Evolutionary conservation across 2,888 invertebrate species (phyloP).

Genomic region (Athalia cordata): DNA sequence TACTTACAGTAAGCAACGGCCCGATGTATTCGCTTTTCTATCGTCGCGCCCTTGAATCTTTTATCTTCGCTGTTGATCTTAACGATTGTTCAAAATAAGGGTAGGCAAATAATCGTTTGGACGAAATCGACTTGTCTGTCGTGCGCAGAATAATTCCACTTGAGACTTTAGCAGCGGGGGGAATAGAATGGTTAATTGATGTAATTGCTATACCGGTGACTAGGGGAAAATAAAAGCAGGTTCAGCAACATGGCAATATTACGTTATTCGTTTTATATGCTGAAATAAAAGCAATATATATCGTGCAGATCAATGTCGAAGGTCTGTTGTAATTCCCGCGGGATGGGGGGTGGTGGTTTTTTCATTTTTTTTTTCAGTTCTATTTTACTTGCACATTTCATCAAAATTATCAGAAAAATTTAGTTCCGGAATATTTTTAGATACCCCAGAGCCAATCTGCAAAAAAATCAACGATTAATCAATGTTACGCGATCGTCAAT

Average conservation of each 20-base stretch:
- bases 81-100: background rate
- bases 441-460: background rate
- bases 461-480: background rate
- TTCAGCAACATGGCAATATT: slow-evolving; percentile 11
- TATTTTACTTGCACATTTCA: background rate
- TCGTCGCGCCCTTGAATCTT: background rate
- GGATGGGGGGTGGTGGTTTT: background rate
- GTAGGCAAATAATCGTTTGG: slow-evolving; percentile 10
- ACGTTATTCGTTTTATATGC: background rate
- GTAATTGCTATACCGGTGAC: slow-evolving; percentile 8
- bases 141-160: slow-evolving; percentile 4
- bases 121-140: background rate
- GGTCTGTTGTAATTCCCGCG: background rate
- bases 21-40: background rate
- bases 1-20: slow-evolving; percentile 24
- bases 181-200: slow-evolving; percentile 34
- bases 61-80: background rate
- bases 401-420: background rate
- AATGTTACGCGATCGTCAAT: background rate
- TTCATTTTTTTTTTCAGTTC: background rate
- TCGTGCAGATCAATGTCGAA: background rate
- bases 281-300: background rate
- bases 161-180: slow-evolving; percentile 21
- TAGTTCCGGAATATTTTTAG: slow-evolving; percentile 14
- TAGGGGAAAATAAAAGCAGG: background rate